Percentiles rank a stretch among this genome's conserved stretches.
Evolutionary conservation across 2,113 vertebrate species (phyloP).

Genomic region (Chionis minor): DNA sequence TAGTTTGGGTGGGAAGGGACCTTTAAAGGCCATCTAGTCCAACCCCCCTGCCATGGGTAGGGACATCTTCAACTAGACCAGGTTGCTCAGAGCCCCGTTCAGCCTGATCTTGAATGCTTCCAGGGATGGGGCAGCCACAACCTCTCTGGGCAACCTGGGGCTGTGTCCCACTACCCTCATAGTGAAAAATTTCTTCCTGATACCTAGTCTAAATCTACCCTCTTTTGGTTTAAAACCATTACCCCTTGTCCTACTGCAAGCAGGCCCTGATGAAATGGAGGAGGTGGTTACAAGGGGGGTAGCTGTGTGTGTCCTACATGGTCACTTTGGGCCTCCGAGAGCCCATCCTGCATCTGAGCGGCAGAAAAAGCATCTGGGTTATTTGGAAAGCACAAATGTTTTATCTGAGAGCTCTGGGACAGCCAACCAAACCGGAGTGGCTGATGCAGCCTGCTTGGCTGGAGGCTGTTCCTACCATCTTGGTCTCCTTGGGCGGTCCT

Average conservation of each 20-base stretch:
- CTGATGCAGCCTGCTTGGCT: neutral
- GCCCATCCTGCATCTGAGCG: neutral
- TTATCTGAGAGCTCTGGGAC: neutral
- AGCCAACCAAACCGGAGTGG: accelerated
- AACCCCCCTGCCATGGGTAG: neutral
- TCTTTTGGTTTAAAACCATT: neutral
- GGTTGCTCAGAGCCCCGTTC: neutral
- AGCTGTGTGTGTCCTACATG: neutral
- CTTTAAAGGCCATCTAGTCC: neutral
- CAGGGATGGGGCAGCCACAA: neutral
- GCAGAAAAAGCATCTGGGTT: neutral
- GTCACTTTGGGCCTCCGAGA: neutral
- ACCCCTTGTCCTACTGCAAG: neutral
- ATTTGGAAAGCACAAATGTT: neutral
- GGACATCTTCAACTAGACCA: neutral
- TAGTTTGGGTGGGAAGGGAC: neutral
- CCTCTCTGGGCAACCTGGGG: neutral
- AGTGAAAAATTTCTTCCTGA: neutral
- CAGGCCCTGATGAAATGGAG: neutral
- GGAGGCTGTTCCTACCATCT: neutral
- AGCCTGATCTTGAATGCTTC: neutral
- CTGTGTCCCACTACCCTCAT: neutral
- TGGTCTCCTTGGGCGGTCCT: neutral
- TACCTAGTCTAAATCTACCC: neutral
- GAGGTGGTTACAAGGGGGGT: neutral